phyloP scores from a whole-genome alignment of 2,113 vertebrate species.

The Benitochromis conjunctus region DNA sequence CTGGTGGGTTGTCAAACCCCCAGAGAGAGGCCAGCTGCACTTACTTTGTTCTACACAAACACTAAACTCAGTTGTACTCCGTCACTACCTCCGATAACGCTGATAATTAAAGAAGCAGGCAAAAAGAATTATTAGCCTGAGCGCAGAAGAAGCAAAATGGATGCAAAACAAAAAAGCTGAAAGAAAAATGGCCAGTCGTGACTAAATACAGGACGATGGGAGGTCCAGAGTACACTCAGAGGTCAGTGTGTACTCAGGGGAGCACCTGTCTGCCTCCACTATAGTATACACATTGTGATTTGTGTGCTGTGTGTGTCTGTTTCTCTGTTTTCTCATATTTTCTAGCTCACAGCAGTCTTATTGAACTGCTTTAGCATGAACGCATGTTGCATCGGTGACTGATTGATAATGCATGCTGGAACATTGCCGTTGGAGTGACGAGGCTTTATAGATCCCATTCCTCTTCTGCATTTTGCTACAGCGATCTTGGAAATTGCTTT shows the following conservation, averaged over 20 bases:
- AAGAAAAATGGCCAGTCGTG: conserved; percentile 36
- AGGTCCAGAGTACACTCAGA: conserved; percentile 56
- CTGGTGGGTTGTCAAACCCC: conserved; percentile 18
- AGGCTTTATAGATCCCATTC: background rate
- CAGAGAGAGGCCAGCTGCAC: conserved; percentile 51
- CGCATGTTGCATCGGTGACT: background rate
- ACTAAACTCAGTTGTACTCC: background rate
- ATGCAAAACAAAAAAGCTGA: background rate
- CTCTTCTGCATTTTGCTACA: background rate
- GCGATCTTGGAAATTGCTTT: conserved; percentile 6
- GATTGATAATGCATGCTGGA: conserved; percentile 12
- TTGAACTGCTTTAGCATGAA: background rate
- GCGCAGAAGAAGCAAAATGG: background rate
- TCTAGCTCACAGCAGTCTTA: background rate
- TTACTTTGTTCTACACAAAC: conserved; percentile 13
- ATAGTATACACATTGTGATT: background rate
- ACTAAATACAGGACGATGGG: conserved; percentile 44
- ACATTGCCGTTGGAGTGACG: background rate
- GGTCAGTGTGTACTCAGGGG: conserved; percentile 56
- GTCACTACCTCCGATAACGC: conserved; percentile 11
- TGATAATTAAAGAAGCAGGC: background rate
- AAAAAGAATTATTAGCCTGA: background rate
- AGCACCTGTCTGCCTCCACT: conserved; percentile 26
- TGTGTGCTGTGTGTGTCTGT: conserved; percentile 21
- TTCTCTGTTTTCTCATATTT: background rate